Conservation (phyloP, 2,797 vertebrate genomes). For the Antennarius maculatus region DNA sequence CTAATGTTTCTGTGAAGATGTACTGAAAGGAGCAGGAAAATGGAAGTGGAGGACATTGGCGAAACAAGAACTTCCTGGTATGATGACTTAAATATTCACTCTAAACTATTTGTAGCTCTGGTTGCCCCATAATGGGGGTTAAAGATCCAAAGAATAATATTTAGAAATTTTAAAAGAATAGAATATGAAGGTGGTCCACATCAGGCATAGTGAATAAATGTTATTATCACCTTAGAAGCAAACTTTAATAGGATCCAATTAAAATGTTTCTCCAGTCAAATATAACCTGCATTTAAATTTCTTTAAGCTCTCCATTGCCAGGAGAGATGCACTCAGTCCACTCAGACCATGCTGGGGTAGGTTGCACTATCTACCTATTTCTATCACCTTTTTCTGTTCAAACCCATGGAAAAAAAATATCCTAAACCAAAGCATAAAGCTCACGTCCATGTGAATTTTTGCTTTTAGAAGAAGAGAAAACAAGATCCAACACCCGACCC, state of each 20-base stretch:
- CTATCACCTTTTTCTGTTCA: not conserved
- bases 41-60: constrained; percentile 79
- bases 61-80: constrained; percentile 80
- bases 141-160: not conserved
- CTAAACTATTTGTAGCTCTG: rapidly evolving
- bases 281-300: not conserved
- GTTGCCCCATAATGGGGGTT: not conserved
- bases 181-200: not conserved
- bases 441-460: constrained; percentile 37
- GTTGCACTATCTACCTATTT: constrained; percentile 11
- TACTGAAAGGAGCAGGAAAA: constrained; percentile 64
- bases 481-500: constrained; percentile 73
- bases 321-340: constrained; percentile 60
- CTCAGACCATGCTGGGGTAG: constrained; percentile 81
- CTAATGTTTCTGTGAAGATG: constrained; percentile 52
- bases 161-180: not conserved
- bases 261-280: not conserved
- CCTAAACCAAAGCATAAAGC: not conserved
- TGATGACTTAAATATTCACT: not conserved
- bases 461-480: constrained; percentile 85
- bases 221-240: too few species aligned
- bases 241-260: too few species aligned
- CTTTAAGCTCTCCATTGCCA: constrained; percentile 53
- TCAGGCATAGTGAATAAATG: not conserved
- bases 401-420: not conserved